phyloP scores from a whole-genome alignment of 2,888 invertebrate genomes.

The Eupithecia subumbrata region DNA sequence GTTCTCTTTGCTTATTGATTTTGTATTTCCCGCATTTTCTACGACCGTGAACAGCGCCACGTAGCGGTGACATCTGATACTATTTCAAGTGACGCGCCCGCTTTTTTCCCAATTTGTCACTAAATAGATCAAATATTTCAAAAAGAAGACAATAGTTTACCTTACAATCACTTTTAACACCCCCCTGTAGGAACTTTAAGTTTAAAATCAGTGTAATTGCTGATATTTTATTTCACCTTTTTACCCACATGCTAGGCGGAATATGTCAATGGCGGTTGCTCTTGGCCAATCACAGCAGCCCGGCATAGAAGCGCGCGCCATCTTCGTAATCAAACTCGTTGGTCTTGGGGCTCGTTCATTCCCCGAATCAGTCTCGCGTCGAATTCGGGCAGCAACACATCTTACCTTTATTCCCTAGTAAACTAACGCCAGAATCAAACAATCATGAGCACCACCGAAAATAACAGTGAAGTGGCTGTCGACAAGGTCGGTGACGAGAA shows the following conservation, averaged over 20 bases:
- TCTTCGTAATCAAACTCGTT: conserved; percentile 91
- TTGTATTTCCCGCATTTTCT: conserved; percentile 64
- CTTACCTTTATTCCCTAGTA: conserved; percentile 66
- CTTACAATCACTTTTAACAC: conserved; percentile 55
- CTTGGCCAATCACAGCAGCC: conserved; percentile 69
- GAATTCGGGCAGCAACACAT: conserved; percentile 84
- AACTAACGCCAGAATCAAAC: conserved; percentile 76
- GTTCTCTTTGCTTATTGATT: conserved; percentile 4
- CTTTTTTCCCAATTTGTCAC: conserved; percentile 48
- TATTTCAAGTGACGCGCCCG: conserved; percentile 56
- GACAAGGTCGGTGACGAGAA: conserved; percentile 93
- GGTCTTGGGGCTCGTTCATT: conserved; percentile 84
- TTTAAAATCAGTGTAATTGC: conserved; percentile 31
- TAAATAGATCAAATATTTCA: conserved; percentile 23
- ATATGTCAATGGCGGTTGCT: conserved; percentile 69
- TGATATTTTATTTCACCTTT: conserved; percentile 51
- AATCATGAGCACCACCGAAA: conserved; percentile 87
- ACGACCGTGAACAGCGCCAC: conserved; percentile 52
- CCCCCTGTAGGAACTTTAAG: conserved; percentile 33
- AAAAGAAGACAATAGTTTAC: conserved; percentile 4
- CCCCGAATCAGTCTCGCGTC: conserved; percentile 88
- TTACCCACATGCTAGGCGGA: conserved; percentile 72
- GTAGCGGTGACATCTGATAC: conserved; percentile 57
- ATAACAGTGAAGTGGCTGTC: conserved; percentile 92
- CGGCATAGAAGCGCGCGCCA: conserved; percentile 87